Percentiles rank a stretch among this genome's conserved stretches.
Evolutionary conservation across 2,113 vertebrate species (phyloP).

Genomic region (Arvicanthis niloticus): DNA sequence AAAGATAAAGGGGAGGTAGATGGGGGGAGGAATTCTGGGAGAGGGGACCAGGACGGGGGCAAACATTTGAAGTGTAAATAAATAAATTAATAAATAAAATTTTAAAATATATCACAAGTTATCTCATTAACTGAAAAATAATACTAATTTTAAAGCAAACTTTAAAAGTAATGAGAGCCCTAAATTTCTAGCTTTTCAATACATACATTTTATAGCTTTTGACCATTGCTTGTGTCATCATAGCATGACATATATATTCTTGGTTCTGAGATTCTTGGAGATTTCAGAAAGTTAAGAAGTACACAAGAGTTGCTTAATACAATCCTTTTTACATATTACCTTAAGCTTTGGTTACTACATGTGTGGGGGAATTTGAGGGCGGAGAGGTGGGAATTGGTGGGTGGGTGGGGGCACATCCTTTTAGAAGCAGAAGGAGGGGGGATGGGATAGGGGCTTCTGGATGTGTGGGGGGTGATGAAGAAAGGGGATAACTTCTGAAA

Average conservation of each 20-base stretch:
- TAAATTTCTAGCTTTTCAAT: background rate
- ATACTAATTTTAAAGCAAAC: constrained; percentile 34
- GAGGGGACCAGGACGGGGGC: too few species aligned
- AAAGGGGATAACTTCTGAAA: too few species aligned
- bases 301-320: background rate
- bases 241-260: background rate
- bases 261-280: background rate
- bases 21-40: too few species aligned
- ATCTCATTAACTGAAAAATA: background rate
- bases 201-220: background rate
- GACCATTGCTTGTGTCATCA: background rate
- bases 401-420: too few species aligned
- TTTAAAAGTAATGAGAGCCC: background rate
- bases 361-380: background rate
- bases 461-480: too few species aligned
- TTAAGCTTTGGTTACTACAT: background rate
- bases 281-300: background rate
- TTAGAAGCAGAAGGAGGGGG: too few species aligned
- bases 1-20: too few species aligned
- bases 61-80: too few species aligned
- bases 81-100: too few species aligned
- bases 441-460: too few species aligned
- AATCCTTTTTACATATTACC: background rate
- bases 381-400: too few species aligned
- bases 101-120: background rate